Base-by-base conservation (phyloP, 2,888 invertebrate species). In the Tenthredo mesomela region DNA sequence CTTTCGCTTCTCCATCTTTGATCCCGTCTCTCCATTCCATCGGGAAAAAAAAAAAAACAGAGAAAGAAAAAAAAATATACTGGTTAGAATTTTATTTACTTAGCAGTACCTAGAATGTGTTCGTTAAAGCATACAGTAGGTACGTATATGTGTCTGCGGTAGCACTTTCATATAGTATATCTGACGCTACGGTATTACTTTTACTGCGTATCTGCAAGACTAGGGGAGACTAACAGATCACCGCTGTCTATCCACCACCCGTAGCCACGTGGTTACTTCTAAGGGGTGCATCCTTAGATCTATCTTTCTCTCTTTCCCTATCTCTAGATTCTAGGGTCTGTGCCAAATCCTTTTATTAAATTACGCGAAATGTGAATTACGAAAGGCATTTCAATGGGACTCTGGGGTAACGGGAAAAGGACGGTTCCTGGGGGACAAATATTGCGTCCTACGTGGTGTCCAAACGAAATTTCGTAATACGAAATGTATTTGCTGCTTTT, bases 281-380 rank as follows among this genome's bases (percentile, higher is more conserved):
- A n/a, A 80, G 25, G 80, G 80, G 80, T 61, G 80, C 80, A 80
- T 80, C 80, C 61, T 80, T 40, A 61, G 37, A 54, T 54, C n/a
- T 54, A 18, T 54, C 54, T n/a, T n/a, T 50, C 50, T 50, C 50
- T 50, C 7, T 54, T 1, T n/a, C 54, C n/a, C 67, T 21, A 40
- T 21, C 40, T 80, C 37, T 80, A 61, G 80, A 61, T 61, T 61
- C 80, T 61, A 40, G 80, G 80, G 80, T 40, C 61, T 29, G 40
- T 61, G 80, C 80, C 80, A 80, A 80, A 61, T 80, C 80, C 80
- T 58, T 80, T 80, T 80, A 80, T 80, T 80, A 80, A 80, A 80
- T 80, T 80, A 80, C 58, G 80, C 58, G 80, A 80, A 80, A 80
- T 80, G 61, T 61, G 80, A 80, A 80, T 80, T 80, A 80, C 80